phyloP scores from a whole-genome alignment of 2,888 invertebrate species.

The Pegoplata infirma region DNA sequence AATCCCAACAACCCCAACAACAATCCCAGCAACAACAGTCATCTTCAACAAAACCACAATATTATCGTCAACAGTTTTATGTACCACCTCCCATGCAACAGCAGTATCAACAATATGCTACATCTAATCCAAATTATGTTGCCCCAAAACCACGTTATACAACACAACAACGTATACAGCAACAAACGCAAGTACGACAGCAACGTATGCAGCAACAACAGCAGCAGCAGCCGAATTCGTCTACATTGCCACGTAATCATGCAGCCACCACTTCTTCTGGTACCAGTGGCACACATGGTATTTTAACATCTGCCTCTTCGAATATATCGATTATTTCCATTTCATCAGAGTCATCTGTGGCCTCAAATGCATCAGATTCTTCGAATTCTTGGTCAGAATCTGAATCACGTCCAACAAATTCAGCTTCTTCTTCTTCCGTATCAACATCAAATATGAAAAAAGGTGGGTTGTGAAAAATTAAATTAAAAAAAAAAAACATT shows the following conservation, averaged over 20 bases:
- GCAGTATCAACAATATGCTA: conserved; percentile 66
- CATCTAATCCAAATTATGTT: conserved; percentile 61
- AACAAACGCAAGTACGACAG: conserved; percentile 66
- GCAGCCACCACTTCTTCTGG: conserved; percentile 62
- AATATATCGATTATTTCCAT: conserved; percentile 74
- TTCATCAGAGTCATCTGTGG: conserved; percentile 75
- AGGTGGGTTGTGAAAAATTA: conserved; percentile 57
- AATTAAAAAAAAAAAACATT: background rate
- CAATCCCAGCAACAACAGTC: conserved; percentile 64
- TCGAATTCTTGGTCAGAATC: conserved; percentile 60
- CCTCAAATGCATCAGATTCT: conserved; percentile 62
- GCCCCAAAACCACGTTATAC: conserved; percentile 46
- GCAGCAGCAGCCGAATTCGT: conserved; percentile 57
- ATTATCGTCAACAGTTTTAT: conserved; percentile 74
- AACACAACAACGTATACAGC: conserved; percentile 62
- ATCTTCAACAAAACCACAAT: conserved; percentile 64
- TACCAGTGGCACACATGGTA: conserved; percentile 48
- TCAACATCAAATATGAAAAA: conserved; percentile 63
- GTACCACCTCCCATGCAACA: conserved; percentile 75
- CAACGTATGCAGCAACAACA: conserved; percentile 63
- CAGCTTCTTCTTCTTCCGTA: conserved; percentile 62
- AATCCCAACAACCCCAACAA: conserved; percentile 60
- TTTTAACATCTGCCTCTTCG: conserved; percentile 71
- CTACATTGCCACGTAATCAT: conserved; percentile 55
- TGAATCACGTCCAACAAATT: conserved; percentile 61